Conservation (phyloP, 2,797 vertebrate species). For the Holocentrus rufus region DNA sequence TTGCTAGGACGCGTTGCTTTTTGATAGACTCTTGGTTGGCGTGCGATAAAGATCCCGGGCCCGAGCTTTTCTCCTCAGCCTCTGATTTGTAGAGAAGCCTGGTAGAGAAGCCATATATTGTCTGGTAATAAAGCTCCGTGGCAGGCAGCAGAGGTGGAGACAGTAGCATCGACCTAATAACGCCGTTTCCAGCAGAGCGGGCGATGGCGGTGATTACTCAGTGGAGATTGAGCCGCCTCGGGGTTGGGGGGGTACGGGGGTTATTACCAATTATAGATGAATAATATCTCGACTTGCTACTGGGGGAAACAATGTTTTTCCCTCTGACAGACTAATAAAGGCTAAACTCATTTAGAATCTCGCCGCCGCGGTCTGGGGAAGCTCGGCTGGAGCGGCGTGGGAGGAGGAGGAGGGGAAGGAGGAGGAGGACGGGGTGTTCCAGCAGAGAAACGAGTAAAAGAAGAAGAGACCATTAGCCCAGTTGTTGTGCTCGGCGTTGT, state of each 20-base stretch:
- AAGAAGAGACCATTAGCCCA: conserved; percentile 53
- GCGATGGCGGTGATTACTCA: conserved; percentile 75
- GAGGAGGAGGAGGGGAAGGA: not conserved
- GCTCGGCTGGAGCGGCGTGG: conserved; percentile 48
- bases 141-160: conserved; percentile 65
- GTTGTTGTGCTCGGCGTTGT: conserved; percentile 36
- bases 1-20: conserved; percentile 20
- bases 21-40: too few species aligned
- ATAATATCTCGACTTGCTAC: conserved; percentile 76
- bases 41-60: conserved; percentile 47
- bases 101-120: conserved; percentile 59
- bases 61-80: conserved; percentile 30
- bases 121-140: conserved; percentile 69
- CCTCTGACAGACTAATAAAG: conserved; percentile 70
- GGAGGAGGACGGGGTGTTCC: not conserved
- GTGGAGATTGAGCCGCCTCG: conserved; percentile 71
- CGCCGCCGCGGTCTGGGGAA: conserved; percentile 45
- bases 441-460: not conserved
- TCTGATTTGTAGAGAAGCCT: conserved; percentile 39
- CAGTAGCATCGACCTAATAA: conserved; percentile 73
- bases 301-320: conserved; percentile 63
- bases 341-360: conserved; percentile 69
- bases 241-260: conserved; percentile 68
- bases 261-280: conserved; percentile 84
- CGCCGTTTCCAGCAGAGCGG: conserved; percentile 65